Base-by-base conservation (phyloP, 2,113 vertebrate genomes). In the Prochilodus magdalenae region DNA sequence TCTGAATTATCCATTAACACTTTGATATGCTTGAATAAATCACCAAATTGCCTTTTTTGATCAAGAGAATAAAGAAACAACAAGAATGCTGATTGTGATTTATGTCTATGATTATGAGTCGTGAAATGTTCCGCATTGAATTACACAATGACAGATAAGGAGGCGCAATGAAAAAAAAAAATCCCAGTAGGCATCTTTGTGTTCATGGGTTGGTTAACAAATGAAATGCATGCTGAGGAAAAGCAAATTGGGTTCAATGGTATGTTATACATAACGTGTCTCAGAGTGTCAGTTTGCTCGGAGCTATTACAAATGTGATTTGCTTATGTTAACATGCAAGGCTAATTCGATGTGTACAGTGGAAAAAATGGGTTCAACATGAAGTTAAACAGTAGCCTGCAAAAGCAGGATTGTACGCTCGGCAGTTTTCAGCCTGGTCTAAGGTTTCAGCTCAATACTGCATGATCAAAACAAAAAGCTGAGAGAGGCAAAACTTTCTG, bases 61-160 rank as follows among this genome's bases (percentile, higher is more conserved):
- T 84, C 27, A 79, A 73, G 24, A 33, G 33, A 26, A 30, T 29
- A 18, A 53, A 80, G 71, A 55, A 67, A 69, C 27, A 59, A 36
- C 27, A 65, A 73, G 73, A 75, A 77, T 77, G 55, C 49, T 65
- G 24, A 75, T 81, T 62, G 55, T 76, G 67, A 83, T 85, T 85
- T 79, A 77, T 69, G 80, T 40, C 67, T 69, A 60, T 74, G 80
- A 84, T 75, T 60, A 75, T 65, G 36, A 55, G 57, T 75, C 14
- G 27, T 62, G 57, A 81, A 67, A 75, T 81, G 74, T 1, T 72
- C 65, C 47, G 36, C 14, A 0, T n/a, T 75, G 40, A 75, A 75
- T 67, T 69, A 87, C 82, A 79, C 49, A 75, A 76, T 82, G 82
- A 82, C 49, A 55, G 40, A 84, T 84, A 79, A 83, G 40, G 70